A percentile compares a stretch with the other conserved stretches of the same genome.
Conservation (phyloP, 1,140 invertebrate species). For the Paraescarpia echinospica region DNA sequence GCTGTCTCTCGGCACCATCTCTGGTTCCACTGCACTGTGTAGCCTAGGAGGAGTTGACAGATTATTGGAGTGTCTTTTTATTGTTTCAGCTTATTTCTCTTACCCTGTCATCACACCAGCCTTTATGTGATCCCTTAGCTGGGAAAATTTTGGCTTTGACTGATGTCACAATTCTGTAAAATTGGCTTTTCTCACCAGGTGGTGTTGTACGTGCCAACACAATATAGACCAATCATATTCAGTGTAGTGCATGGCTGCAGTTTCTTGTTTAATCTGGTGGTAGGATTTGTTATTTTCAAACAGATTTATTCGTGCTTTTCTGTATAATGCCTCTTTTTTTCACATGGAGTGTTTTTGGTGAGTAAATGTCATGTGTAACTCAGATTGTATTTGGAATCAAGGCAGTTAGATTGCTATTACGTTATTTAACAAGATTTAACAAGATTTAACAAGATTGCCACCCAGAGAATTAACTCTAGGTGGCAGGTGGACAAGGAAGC, state of each 20-base stretch:
- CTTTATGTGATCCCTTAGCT: too few species aligned
- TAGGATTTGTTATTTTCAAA: background rate
- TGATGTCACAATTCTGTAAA: background rate
- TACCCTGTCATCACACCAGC: background rate
- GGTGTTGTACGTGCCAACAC: background rate
- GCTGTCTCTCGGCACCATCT: background rate
- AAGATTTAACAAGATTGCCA: too few species aligned
- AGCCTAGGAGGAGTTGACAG: background rate
- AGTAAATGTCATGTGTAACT: background rate
- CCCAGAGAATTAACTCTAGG: too few species aligned
- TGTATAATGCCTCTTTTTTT: background rate
- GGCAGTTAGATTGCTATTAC: too few species aligned
- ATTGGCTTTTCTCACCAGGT: background rate
- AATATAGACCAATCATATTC: background rate
- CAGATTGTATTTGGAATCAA: too few species aligned
- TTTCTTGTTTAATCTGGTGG: background rate
- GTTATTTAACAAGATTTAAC: too few species aligned
- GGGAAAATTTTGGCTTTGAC: background rate
- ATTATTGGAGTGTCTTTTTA: background rate
- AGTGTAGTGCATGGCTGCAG: background rate
- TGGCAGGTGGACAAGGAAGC: too few species aligned
- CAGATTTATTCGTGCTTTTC: background rate
- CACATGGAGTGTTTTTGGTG: background rate
- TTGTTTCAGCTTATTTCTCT: background rate
- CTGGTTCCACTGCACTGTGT: background rate